These are phyloP conservation scores for Ceratitis capitata DNA, from an alignment of 1,140 invertebrate species.

Conservation along the genomic window DNA sequence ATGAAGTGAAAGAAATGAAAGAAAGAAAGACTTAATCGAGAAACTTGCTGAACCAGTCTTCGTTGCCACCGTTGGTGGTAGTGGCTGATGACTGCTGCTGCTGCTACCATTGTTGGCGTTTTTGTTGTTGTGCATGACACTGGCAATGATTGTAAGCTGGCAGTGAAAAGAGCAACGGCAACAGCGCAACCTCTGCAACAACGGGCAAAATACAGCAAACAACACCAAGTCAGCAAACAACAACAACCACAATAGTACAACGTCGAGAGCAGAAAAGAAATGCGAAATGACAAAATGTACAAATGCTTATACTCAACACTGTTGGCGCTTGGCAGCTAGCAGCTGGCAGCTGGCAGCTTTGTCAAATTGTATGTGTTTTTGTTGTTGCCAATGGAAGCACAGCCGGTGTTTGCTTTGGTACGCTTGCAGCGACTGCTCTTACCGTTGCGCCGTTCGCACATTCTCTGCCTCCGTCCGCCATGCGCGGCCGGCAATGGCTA, in stretches of 20 bases:
- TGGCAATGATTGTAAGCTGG: slow-evolving; percentile 11
- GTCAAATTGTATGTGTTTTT: too few relatives aligned
- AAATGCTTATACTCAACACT: too few relatives aligned
- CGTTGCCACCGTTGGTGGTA: slow-evolving; percentile 3
- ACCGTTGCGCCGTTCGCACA: not conserved
- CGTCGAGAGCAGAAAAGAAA: slow-evolving; percentile 38
- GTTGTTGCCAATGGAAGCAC: not conserved
- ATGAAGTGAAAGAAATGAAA: too few relatives aligned
- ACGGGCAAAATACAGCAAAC: not conserved
- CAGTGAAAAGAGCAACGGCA: not conserved
- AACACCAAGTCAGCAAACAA: too few relatives aligned
- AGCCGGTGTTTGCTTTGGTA: not conserved
- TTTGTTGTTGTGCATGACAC: not conserved
- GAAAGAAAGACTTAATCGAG: slow-evolving; percentile 64
- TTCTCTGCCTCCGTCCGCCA: not conserved
- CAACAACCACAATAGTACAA: not conserved
- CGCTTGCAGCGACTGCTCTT: not conserved
- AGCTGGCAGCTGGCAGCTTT: not conserved
- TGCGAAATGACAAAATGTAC: not conserved
- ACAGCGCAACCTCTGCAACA: not conserved
- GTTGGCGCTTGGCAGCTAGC: too few relatives aligned
- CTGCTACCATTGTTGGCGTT: not conserved
- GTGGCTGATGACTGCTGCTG: too few relatives aligned
- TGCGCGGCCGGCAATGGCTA: slow-evolving; percentile 7
- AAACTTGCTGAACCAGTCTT: slow-evolving; percentile 62